These are phyloP conservation scores for Oryzias javanicus DNA, from an alignment of 2,113 vertebrate genomes.

Conservation along the genomic window DNA sequence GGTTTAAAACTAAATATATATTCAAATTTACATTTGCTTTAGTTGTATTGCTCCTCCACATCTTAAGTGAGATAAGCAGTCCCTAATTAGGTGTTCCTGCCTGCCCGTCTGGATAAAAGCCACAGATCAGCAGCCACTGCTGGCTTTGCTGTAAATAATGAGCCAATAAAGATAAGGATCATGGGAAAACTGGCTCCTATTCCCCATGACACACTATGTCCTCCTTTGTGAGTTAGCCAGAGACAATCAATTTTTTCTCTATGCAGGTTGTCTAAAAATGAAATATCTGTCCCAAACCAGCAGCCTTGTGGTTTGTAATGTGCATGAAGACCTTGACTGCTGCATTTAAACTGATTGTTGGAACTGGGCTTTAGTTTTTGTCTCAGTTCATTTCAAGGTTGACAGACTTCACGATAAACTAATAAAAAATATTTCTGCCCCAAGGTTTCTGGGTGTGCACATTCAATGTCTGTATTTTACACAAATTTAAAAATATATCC, in stretches of 20 bases:
- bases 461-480: too few relatives aligned
- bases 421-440: not conserved
- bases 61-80: slow-evolving; percentile 61
- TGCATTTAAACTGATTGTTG: slow-evolving; percentile 23
- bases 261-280: slow-evolving; percentile 21
- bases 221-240: slow-evolving; percentile 34
- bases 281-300: slow-evolving; percentile 13
- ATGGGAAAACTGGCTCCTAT: slow-evolving; percentile 63
- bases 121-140: slow-evolving; percentile 63
- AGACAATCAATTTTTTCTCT: slow-evolving; percentile 13
- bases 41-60: slow-evolving; percentile 52
- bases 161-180: slow-evolving; percentile 74
- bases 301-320: slow-evolving; percentile 19
- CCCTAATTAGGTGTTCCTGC: slow-evolving; percentile 68
- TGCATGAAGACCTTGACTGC: slow-evolving; percentile 12
- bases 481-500: too few relatives aligned
- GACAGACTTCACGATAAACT: not conserved
- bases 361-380: slow-evolving; percentile 20
- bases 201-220: slow-evolving; percentile 31
- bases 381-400: slow-evolving; percentile 23
- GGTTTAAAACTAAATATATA: slow-evolving; percentile 33
- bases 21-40: slow-evolving; percentile 35
- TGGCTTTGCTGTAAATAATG: slow-evolving; percentile 64
- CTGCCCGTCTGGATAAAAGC: slow-evolving; percentile 56
- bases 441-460: too few relatives aligned